Evolutionary conservation across 2,888 invertebrate genomes (phyloP).

Genomic region (Stenodera caucasica): DNA sequence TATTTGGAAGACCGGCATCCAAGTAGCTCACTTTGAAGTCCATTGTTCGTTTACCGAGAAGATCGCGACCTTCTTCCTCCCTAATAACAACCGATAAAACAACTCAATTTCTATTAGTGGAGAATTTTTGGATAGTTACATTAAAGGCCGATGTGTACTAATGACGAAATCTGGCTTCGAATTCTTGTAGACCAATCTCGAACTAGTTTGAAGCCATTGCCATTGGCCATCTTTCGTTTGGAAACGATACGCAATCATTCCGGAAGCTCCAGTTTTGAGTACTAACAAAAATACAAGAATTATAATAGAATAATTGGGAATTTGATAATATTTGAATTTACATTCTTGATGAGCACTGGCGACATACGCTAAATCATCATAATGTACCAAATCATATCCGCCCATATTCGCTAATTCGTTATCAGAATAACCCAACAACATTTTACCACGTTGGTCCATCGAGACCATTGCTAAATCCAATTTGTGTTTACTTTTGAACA

Average conservation of each 20-base stretch:
- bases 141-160: constrained; percentile 96
- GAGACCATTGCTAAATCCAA: constrained; percentile 94
- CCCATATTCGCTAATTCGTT: constrained; percentile 88
- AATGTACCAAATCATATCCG: constrained; percentile 98
- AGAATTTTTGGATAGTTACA: constrained; percentile 66
- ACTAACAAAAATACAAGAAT: constrained; percentile 64
- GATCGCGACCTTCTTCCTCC: constrained; percentile 98
- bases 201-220: constrained; percentile 98
- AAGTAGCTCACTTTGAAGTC: constrained; percentile 98
- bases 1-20: constrained; percentile 88
- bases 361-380: constrained; percentile 95
- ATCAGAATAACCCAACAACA: constrained; percentile 92
- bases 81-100: constrained; percentile 59
- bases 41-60: constrained; percentile 97
- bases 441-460: constrained; percentile 97
- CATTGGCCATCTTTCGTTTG: constrained; percentile 92
- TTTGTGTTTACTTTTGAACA: constrained; percentile 99
- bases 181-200: constrained; percentile 97
- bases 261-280: constrained; percentile 97
- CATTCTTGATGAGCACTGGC: constrained; percentile 99
- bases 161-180: constrained; percentile 99
- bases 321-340: constrained; percentile 60
- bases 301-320: no score
- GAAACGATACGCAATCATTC: constrained; percentile 98
- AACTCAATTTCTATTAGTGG: not conserved